phyloP scores from a whole-genome alignment of 2,888 invertebrate species.

The Papilio gigon region DNA sequence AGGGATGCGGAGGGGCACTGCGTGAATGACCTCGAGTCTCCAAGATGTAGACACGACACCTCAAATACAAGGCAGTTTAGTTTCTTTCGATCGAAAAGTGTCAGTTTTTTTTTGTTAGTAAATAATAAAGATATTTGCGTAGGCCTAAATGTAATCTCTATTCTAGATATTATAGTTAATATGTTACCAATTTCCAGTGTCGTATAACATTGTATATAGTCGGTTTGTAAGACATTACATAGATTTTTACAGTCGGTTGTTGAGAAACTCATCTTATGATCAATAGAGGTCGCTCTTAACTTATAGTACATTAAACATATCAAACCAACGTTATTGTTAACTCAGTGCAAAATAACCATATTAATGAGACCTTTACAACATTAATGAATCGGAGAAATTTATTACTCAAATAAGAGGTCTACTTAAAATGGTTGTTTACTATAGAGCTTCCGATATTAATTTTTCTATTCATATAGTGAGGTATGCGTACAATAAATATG shows the following conservation, averaged over 20 bases:
- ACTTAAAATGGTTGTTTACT: constrained; percentile 47
- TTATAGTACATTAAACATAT: constrained; percentile 81
- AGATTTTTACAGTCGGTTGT: constrained; percentile 61
- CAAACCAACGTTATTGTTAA: constrained; percentile 65
- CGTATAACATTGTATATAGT: constrained; percentile 65
- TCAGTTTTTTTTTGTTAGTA: constrained; percentile 19
- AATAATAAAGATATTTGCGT: constrained; percentile 47
- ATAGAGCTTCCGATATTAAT: constrained; percentile 73
- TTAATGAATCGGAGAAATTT: constrained; percentile 40
- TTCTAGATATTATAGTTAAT: constrained; percentile 53
- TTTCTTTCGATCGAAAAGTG: not conserved
- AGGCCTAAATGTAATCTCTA: constrained; percentile 75
- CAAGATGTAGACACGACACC: too few relatives aligned
- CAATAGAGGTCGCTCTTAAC: constrained; percentile 60
- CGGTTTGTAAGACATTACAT: constrained; percentile 55
- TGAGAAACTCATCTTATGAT: constrained; percentile 68
- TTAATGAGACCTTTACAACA: constrained; percentile 48
- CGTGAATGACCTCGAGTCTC: too few relatives aligned
- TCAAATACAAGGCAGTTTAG: too few relatives aligned
- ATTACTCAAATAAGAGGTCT: constrained; percentile 39
- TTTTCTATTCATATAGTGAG: constrained; percentile 61
- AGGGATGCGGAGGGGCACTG: too few relatives aligned
- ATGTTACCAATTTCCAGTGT: constrained; percentile 72
- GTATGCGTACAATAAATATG: constrained; percentile 66
- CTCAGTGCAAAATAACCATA: constrained; percentile 49